phyloP scores from a whole-genome alignment of 1,140 invertebrate species.

The Drosophila pallidifrons region DNA sequence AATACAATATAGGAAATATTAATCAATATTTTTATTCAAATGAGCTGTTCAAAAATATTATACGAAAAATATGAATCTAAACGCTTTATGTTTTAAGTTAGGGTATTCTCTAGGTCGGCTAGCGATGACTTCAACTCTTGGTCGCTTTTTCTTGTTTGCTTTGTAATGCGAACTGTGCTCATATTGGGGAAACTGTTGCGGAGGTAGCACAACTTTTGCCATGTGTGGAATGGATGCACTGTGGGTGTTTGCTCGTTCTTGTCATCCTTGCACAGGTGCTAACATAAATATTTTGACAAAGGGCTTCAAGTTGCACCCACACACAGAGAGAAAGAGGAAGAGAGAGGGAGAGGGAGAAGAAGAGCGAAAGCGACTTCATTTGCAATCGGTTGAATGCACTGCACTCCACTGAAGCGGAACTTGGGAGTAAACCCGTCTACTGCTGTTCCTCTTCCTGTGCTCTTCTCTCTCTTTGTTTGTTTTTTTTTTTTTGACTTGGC shows the following conservation, averaged over 20 bases:
- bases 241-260: not conserved
- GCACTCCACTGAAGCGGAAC: conserved; percentile 43
- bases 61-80: too few species aligned
- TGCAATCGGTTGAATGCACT: conserved; percentile 60
- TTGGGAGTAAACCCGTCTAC: not conserved
- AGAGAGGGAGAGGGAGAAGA: not conserved
- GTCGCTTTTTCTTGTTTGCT: conserved; percentile 25
- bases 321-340: conserved; percentile 1
- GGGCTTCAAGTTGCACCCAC: conserved; percentile 45
- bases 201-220: not conserved
- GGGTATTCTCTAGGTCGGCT: conserved; percentile 17
- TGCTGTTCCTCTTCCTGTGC: not conserved
- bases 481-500: not conserved
- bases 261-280: conserved; percentile 60
- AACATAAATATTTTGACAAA: conserved; percentile 80
- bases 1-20: too few species aligned
- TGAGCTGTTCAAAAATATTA: too few species aligned
- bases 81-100: not conserved
- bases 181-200: conserved; percentile 23
- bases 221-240: not conserved
- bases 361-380: conserved; percentile 49
- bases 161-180: conserved; percentile 45
- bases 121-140: not conserved
- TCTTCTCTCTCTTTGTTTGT: not conserved
- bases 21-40: too few species aligned